These are phyloP conservation scores for Saccostrea cuccullata DNA, from an alignment of 1,140 invertebrate species.

Conservation along the genomic window DNA sequence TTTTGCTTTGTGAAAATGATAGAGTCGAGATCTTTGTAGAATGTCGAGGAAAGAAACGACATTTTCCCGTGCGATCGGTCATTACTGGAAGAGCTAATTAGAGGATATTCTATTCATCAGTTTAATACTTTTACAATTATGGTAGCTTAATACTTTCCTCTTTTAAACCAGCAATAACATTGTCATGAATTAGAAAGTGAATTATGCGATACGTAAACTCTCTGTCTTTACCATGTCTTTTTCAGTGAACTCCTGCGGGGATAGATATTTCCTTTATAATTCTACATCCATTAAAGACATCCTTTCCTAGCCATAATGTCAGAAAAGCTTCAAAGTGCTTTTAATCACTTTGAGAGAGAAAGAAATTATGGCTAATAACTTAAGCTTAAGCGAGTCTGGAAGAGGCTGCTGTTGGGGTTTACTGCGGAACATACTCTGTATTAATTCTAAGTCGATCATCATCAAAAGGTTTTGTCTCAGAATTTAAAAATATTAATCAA, in stretches of 20 bases:
- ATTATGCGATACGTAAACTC: slow-evolving; percentile 29
- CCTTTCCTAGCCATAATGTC: background rate
- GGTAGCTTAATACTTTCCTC: slow-evolving; percentile 3
- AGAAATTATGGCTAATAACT: slow-evolving; percentile 32
- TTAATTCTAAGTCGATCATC: background rate
- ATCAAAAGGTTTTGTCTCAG: background rate
- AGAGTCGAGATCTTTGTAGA: background rate
- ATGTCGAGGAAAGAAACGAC: background rate
- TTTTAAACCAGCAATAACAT: background rate
- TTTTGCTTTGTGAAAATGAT: background rate
- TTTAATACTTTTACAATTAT: slow-evolving; percentile 31
- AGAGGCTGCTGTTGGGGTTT: background rate
- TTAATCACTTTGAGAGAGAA: slow-evolving; percentile 28
- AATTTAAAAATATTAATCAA: background rate
- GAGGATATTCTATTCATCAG: slow-evolving; percentile 28
- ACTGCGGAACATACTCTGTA: background rate
- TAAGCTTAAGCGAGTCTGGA: background rate
- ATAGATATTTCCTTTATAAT: background rate
- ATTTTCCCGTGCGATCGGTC: background rate
- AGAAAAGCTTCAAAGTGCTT: slow-evolving; percentile 29
- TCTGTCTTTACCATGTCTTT: background rate
- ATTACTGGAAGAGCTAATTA: slow-evolving; percentile 8
- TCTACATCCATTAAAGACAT: slow-evolving; percentile 8
- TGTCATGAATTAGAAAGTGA: slow-evolving; percentile 23
- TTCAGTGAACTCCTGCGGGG: background rate